A percentile compares a stretch with the other conserved stretches of the same genome.
These are phyloP conservation scores for Peromyscus melanophrys DNA, from an alignment of 2,797 vertebrate genomes.

Conservation along the genomic window DNA sequence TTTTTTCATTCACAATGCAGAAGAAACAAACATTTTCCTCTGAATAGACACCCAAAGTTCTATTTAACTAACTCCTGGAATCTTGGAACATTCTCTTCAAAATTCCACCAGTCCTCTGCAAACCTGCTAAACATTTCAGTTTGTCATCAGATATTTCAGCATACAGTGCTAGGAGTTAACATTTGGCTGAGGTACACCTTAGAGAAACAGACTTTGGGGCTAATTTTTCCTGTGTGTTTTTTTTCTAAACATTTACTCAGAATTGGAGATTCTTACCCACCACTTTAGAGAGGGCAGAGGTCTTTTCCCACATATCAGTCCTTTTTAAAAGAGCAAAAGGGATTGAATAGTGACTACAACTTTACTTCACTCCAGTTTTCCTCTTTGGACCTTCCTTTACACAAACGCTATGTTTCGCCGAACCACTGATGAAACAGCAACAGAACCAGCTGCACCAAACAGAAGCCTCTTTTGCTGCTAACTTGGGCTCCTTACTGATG, in stretches of 20 bases:
- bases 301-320: not conserved
- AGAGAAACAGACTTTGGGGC: not conserved
- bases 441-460: not conserved
- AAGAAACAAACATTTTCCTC: slow-evolving; percentile 1
- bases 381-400: not conserved
- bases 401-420: not conserved
- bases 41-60: not conserved
- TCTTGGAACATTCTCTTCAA: slow-evolving; percentile 13
- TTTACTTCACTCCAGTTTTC: not conserved
- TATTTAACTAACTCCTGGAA: not conserved
- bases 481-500: not conserved
- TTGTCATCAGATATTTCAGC: not conserved
- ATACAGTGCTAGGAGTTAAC: not conserved
- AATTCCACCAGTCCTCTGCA: not conserved
- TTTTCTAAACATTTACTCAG: slow-evolving; percentile 1
- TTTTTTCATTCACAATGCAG: not conserved
- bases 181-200: not conserved
- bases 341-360: not conserved
- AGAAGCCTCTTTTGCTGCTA: not conserved
- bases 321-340: not conserved
- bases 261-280: not conserved
- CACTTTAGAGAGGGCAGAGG: not conserved
- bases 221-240: not conserved
- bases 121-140: not conserved
- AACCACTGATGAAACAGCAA: not conserved